Evolutionary conservation across 2,797 vertebrate genomes (phyloP).

Genomic region (Paramormyrops hopkinsi): DNA sequence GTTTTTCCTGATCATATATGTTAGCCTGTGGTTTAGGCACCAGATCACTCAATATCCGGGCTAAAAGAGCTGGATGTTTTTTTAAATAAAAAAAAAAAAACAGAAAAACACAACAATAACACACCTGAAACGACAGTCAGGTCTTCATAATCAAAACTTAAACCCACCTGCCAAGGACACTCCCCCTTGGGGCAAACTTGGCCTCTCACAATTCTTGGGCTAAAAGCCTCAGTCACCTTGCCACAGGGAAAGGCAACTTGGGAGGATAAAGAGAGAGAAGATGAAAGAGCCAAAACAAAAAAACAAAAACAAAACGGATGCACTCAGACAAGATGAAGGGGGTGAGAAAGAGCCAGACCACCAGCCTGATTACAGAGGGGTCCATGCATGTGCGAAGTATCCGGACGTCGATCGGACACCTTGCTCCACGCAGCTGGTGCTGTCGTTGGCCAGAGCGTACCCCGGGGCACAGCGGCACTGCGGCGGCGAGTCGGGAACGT

Average conservation of each 20-base stretch:
- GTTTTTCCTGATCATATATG: neutral
- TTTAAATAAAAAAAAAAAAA: neutral
- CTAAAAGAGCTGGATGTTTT: neutral
- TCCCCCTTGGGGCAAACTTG: conserved; percentile 72
- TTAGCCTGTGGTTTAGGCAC: neutral
- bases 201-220: conserved; percentile 77
- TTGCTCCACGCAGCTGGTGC: conserved; percentile 53
- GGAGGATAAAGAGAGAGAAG: neutral
- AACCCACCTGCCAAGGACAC: conserved; percentile 87
- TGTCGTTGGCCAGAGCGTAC: conserved; percentile 52
- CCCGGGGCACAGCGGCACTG: conserved; percentile 56
- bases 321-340: neutral
- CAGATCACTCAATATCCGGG: neutral
- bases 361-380: neutral
- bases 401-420: conserved; percentile 38
- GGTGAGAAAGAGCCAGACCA: neutral
- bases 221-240: conserved; percentile 39
- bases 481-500: conserved; percentile 21
- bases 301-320: too few relatives aligned
- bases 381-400: neutral
- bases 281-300: neutral
- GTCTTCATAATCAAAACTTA: neutral
- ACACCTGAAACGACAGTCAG: neutral
- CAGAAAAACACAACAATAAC: neutral
- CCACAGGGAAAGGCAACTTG: conserved; percentile 77